Evolutionary conservation across 2,113 vertebrate species (phyloP), one percentile per base, ranked within the genome.

Genomic region (Vulpes vulpes): DNA sequence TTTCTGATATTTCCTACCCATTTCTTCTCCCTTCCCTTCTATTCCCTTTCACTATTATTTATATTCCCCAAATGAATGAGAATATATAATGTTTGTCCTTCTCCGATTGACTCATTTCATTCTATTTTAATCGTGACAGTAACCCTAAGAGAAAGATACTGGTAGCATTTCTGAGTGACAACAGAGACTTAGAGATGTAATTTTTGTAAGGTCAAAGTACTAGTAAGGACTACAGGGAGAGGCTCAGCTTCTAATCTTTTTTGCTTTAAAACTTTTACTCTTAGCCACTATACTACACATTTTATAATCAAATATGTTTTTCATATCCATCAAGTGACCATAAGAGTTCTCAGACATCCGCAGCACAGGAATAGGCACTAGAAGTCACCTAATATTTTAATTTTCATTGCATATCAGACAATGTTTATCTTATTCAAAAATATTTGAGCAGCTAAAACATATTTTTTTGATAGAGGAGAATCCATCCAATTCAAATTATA

Each of bases 401-500:
- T 73, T 94, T 87, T 86, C 9, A 49, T 1, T 88, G 30, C 6
- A 85, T 3, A 65, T 11, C 10, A 65, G 16, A 71, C 4, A 93
- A 17, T 90, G 20, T 74, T 86, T 89, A 43, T 65, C 94, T 93
- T 89, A 73, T 57, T 91, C 32, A 64, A 91, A 95, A 97, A 64
- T 92, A 74, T 86, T 95, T 97, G 38, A 43, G 57, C n/a, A 91
- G 35, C 30, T 93, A 88, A 92, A 95, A 92, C 60, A 49, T 79
- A 79, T 80, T 95, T 96, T 96, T 95, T 43, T 86, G 60, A 89
- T 35, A 81, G 55, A 73, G 53, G 51, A 96, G 51, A 95, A 57
- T 19, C 60, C 38, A 89, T 95, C 60, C 95, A 91, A 95, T 80
- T 95, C 81, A 97, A 97, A 97, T 96, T 95, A 94, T 79, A 76